Base-by-base conservation (phyloP, 30 jellyfish, hydroid and myxozoan species). In the Catostylus mosaicus region DNA sequence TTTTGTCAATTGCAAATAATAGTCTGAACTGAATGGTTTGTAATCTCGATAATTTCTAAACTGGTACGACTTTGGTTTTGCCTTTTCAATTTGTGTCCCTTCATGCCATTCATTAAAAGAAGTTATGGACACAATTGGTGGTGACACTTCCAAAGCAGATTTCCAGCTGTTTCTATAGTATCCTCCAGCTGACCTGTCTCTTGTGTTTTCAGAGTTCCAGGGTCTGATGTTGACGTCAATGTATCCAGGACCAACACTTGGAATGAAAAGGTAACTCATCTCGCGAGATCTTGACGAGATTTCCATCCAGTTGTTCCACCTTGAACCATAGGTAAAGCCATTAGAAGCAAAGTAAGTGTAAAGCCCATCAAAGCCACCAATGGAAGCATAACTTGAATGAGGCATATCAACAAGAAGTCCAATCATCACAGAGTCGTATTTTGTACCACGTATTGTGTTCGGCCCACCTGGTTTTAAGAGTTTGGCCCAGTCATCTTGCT, bases 41-140 rank as follows among this genome's bases (percentile, higher is more conserved):
- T 94, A 94, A 67, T 94, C 95, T 0, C 68, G 62, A 75, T 94
- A 94, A 5, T 34, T 75, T 38, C 84, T 76, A 3, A 68, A 30
- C 1, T n/a, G 46, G 0, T 80, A 46, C 7, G 30, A 23, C 35
- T 82, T 83, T 29, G 97, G 95, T 30, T 82, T 59, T 12, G 99
- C 99, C 23, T 60, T 88, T 64, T 94, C 99, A 35, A 94, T 94
- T 69, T 94, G 99, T 20, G 99, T 87, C 12, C 99, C 99, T 67
- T 94, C 99, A 63, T 94, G 99, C 99, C 99, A 94, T 78, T 94
- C 99, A 66, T 94, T 94, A 51, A 94, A 94, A 0, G 99, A 94
- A 0, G 99, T 94, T 1, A 94, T 84, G 9, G 97, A 88, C n/a
- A 94, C 61, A 1, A 94, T 34, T 6, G 65, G 57, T 54, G 99